Percentiles rank a stretch among this genome's conserved stretches.
Evolutionary conservation across 1,140 invertebrate genomes (phyloP).

Genomic region (Drosophila pachea): DNA sequence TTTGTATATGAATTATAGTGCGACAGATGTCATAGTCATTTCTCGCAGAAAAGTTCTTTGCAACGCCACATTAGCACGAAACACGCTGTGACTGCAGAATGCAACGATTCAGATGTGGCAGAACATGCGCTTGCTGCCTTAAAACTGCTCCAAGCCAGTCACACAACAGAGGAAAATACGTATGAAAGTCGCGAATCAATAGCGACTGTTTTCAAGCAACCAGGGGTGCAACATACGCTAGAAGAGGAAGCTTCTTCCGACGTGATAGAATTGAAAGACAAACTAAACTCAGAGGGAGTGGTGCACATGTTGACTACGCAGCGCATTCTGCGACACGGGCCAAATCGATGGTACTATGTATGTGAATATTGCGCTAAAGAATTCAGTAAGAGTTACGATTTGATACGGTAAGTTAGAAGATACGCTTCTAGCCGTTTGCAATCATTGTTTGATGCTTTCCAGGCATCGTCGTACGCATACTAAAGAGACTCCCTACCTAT

Average conservation of each 20-base stretch:
- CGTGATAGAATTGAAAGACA: slow-evolving; percentile 15
- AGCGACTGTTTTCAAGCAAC: not conserved
- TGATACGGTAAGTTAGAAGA: slow-evolving; percentile 37
- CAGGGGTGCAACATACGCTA: not conserved
- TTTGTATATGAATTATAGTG: slow-evolving; percentile 27
- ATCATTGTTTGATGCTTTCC: not conserved
- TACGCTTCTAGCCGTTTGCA: not conserved
- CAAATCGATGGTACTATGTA: slow-evolving; percentile 25
- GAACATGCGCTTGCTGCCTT: slow-evolving; percentile 31
- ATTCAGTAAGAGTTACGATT: slow-evolving; percentile 43
- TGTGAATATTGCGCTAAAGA: slow-evolving; percentile 56
- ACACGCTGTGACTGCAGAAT: not conserved
- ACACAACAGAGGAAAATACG: not conserved
- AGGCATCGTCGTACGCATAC: slow-evolving; percentile 41
- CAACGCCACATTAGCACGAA: slow-evolving; percentile 25
- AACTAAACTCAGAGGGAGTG: slow-evolving; percentile 4
- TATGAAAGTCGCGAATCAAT: too few species aligned
- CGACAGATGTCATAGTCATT: slow-evolving; percentile 6
- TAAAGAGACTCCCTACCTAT: slow-evolving; percentile 37
- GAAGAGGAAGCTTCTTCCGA: slow-evolving; percentile 22
- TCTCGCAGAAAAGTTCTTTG: slow-evolving; percentile 37
- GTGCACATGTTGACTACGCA: slow-evolving; percentile 7
- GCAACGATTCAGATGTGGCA: slow-evolving; percentile 19
- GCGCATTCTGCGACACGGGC: not conserved
- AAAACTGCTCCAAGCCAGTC: slow-evolving; percentile 19